These are phyloP conservation scores for Coryphaenoides rupestris DNA, from an alignment of 2,113 vertebrate genomes.

Conservation along the genomic window DNA sequence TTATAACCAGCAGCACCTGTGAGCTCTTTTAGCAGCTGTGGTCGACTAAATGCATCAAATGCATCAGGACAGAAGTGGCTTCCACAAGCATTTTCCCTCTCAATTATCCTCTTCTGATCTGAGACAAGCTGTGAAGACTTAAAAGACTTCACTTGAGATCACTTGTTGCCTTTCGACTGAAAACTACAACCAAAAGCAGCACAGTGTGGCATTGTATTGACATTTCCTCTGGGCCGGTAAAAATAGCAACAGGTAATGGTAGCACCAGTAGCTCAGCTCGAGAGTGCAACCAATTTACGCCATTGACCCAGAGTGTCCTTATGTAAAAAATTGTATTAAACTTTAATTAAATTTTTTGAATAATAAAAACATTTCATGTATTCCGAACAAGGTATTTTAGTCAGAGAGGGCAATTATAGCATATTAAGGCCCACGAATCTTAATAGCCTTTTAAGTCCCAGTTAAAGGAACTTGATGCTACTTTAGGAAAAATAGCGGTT, in stretches of 20 bases:
- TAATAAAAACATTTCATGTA: too few species aligned
- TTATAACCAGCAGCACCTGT: neutral
- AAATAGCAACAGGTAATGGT: conserved; percentile 7
- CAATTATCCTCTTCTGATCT: neutral
- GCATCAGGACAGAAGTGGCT: neutral
- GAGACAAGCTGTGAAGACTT: conserved; percentile 1
- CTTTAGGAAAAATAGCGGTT: too few species aligned
- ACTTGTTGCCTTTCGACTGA: conserved; percentile 1
- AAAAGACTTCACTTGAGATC: neutral
- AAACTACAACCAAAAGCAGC: too few species aligned
- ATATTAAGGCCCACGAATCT: too few species aligned
- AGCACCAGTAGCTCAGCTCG: neutral
- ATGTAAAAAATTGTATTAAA: too few species aligned
- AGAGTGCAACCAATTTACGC: neutral
- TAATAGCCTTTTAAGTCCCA: too few species aligned
- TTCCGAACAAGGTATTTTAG: too few species aligned
- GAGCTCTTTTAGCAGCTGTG: conserved; percentile 1
- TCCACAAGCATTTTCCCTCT: neutral
- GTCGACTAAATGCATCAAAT: neutral
- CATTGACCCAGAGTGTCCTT: neutral
- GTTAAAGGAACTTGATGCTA: too few species aligned
- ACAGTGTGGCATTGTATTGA: too few species aligned
- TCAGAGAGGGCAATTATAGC: too few species aligned
- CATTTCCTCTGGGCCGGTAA: too few species aligned
- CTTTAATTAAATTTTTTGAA: too few species aligned